Evolutionary conservation across 2,888 invertebrate species (phyloP), one percentile per base, ranked within the genome.

Genomic region (Watsonalla cultraria): DNA sequence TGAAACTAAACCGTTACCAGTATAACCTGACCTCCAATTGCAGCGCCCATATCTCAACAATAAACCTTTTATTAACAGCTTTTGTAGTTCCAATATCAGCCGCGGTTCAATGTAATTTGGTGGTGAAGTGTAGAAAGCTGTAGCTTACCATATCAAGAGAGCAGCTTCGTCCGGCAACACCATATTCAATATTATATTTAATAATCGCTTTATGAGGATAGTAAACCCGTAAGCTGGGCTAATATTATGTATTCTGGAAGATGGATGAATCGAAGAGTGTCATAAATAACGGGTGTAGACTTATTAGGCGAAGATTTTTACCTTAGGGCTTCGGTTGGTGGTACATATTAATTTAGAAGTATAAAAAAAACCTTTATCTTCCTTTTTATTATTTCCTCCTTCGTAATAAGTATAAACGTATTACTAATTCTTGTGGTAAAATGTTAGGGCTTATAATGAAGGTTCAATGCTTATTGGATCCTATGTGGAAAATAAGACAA

Each of bases 71-170:
- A 11, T 46, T 14, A 33, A 7, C n/a, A 15, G 52, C 45, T 39
- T 52, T 49, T 56, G 42, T 55, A 64, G 60, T 66, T 60, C 58
- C 47, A 53, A 57, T 58, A 57, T 59, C 62, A 53, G 54, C 64
- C 72, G 62, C 55, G 60, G 77, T 2, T 71, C 76, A 65, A 60
- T 51, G 51, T 70, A 76, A 15, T 53, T 45, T 80, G 83, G 85
- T 56, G 8, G 37, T 35, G 6, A 46, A 37, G 54, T 59, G 66
- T 84, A 87, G 86, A 88, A 88, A 88, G 86, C 80, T 69, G 68
- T 66, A 56, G 70, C 68, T 80, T 74, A 74, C 84, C 84, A 83
- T 85, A 84, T 80, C 73, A 67, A 83, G 86, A 73, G 62, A 73
- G 73, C 65, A 59, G 78, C 68, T 68, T 59, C 66, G 58, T 61